Percentiles rank a stretch among this genome's conserved stretches.
Conservation (phyloP, 1,140 invertebrate genomes). For the Eumaeus atala region DNA sequence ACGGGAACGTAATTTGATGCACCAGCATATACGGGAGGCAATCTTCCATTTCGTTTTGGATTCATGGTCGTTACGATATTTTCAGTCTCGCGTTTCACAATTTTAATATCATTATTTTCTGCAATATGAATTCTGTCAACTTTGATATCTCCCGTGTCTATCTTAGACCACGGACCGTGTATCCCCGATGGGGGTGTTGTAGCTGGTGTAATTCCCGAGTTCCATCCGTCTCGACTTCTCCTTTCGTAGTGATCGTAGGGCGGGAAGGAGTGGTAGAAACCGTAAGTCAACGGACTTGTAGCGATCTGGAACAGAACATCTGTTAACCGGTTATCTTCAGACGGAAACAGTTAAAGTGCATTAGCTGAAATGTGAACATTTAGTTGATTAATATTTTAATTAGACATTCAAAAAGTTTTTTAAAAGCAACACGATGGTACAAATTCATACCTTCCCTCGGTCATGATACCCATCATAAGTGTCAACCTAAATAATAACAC, state of each 20-base stretch:
- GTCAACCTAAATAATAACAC: conserved; percentile 59
- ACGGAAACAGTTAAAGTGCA: conserved; percentile 43
- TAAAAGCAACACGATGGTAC: conserved; percentile 8
- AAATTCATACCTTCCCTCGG: conserved; percentile 55
- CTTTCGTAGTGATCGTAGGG: conserved; percentile 62
- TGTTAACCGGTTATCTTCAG: conserved; percentile 58
- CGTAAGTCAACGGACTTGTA: conserved; percentile 71
- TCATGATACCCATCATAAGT: conserved; percentile 55
- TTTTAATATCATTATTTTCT: conserved; percentile 24
- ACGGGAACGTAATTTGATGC: conserved; percentile 18
- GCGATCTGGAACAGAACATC: conserved; percentile 73
- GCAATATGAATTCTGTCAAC: conserved; percentile 34
- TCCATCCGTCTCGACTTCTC: conserved; percentile 48
- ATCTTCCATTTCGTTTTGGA: conserved; percentile 21
- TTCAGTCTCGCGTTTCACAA: conserved; percentile 25
- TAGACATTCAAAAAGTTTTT: background rate
- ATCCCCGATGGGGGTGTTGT: background rate
- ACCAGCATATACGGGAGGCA: conserved; percentile 42
- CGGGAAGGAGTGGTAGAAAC: conserved; percentile 58
- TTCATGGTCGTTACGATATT: background rate
- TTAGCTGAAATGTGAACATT: conserved; percentile 27
- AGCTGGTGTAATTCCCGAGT: conserved; percentile 19
- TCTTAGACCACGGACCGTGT: conserved; percentile 3
- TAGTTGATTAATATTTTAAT: conserved; percentile 8
- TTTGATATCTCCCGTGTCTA: conserved; percentile 27